Conservation (phyloP, 1,140 invertebrate genomes). For the Mercenaria mercenaria region DNA sequence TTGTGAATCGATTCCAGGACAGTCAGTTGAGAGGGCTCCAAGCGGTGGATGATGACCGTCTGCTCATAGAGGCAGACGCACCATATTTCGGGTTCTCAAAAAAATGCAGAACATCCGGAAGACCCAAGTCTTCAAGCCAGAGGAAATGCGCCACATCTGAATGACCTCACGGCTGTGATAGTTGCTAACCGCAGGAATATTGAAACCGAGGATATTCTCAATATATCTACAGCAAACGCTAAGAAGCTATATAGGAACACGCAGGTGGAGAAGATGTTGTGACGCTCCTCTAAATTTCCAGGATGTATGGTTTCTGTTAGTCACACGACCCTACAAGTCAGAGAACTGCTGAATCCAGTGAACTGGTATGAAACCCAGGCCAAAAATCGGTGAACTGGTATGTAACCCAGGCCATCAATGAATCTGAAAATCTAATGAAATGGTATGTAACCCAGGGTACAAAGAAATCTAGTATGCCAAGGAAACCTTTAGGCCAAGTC, state of each 20-base stretch:
- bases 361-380: too few relatives aligned
- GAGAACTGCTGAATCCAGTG: too few relatives aligned
- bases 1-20: not conserved
- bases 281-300: too few relatives aligned
- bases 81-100: slow-evolving; percentile 8
- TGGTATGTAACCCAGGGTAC: too few relatives aligned
- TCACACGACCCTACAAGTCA: too few relatives aligned
- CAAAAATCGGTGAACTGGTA: too few relatives aligned
- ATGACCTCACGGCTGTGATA: not conserved
- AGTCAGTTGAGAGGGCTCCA: not conserved
- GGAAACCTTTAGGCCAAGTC: too few relatives aligned
- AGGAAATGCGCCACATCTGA: not conserved
- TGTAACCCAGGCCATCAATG: too few relatives aligned
- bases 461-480: too few relatives aligned
- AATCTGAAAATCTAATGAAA: too few relatives aligned
- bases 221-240: not conserved
- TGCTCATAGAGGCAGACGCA: slow-evolving; percentile 25
- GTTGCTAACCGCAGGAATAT: not conserved
- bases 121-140: not conserved
- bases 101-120: not conserved
- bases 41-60: not conserved
- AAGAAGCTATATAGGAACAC: not conserved
- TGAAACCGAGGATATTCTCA: not conserved
- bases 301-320: too few relatives aligned
- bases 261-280: too few relatives aligned